These are phyloP conservation scores for Laupala kohalensis DNA, from an alignment of 1,140 invertebrate species.

Conservation along the genomic window DNA sequence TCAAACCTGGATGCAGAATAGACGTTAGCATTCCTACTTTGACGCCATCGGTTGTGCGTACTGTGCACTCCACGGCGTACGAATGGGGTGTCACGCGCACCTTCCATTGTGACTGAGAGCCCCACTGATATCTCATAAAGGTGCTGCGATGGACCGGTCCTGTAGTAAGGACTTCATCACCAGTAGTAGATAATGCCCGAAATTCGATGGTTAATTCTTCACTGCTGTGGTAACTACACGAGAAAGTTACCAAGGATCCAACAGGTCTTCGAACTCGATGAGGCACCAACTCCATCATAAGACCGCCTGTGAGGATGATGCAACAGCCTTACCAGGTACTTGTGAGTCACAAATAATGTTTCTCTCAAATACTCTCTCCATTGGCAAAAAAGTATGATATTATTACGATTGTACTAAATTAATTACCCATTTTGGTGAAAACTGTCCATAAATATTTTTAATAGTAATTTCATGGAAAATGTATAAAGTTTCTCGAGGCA, in stretches of 20 bases:
- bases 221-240: slow-evolving; percentile 34
- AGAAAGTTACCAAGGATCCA: slow-evolving; percentile 29
- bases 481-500: too few relatives aligned
- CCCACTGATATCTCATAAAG: slow-evolving; percentile 1
- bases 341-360: not conserved
- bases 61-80: not conserved
- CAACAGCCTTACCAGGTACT: not conserved
- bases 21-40: not conserved
- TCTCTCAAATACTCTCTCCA: not conserved
- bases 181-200: slow-evolving; percentile 16
- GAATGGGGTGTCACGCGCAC: not conserved
- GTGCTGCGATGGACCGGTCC: not conserved
- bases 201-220: slow-evolving; percentile 31
- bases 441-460: too few relatives aligned
- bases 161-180: not conserved
- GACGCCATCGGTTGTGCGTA: not conserved
- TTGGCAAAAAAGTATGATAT: not conserved
- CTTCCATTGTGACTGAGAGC: not conserved
- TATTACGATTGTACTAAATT: too few relatives aligned
- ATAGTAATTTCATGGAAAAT: too few relatives aligned
- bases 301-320: slow-evolving; percentile 25
- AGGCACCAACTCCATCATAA: slow-evolving; percentile 38
- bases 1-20: slow-evolving; percentile 1
- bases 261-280: slow-evolving; percentile 26
- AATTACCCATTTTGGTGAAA: too few relatives aligned